Evolutionary conservation across 92 coral and sea anemone genomes (phyloP), one percentile per base, ranked within the genome.

Genomic region (Phymanthus crucifer): DNA sequence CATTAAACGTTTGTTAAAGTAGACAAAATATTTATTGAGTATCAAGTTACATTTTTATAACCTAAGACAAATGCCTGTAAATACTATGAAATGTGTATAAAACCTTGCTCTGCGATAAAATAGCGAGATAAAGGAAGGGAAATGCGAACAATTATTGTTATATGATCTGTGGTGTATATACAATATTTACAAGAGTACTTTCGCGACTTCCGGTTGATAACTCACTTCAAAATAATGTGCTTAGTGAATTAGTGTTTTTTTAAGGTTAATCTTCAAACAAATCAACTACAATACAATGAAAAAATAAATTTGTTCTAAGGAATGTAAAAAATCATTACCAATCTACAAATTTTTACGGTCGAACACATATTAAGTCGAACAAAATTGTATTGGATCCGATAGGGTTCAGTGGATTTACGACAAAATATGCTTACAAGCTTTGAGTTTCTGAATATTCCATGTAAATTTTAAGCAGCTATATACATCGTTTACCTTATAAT

Each of bases 1-100:
- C 16, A 14, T 61, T 27, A 38, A 38, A 38, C 5, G 13, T 27
- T 1, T 21, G 24, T 6, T 3, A 10, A 19, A 61, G 29, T 10
- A 24, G 29, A 3, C 26, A 61, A 4, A 61, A 61, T 61, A 27
- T 61, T 61, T 61, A 61, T 61, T 61, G 68, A 61, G 13, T 18
- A 61, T 61, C 68, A 61, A 61, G 34, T 61, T 61, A 61, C 68
- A 61, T 61, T 61, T 7, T 61, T 10, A 54, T 61, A 27, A 61
- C 35, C 36, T 29, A 61, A 61, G 23, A 61, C 32, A 61, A 61
- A 61, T 34, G 68, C 68, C 33, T 8, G 68, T 61, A 29, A 61
- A 61, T 61, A 61, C 27, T 21, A 21, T 2, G 21, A 54, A 54
- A 19, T 11, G 68, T 21, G 68, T 61, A 61, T 0, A 9, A 61